A percentile compares a stretch with the other conserved stretches of the same genome.
Conservation (phyloP, 2,113 vertebrate genomes). For the Ramphastos sulfuratus region DNA sequence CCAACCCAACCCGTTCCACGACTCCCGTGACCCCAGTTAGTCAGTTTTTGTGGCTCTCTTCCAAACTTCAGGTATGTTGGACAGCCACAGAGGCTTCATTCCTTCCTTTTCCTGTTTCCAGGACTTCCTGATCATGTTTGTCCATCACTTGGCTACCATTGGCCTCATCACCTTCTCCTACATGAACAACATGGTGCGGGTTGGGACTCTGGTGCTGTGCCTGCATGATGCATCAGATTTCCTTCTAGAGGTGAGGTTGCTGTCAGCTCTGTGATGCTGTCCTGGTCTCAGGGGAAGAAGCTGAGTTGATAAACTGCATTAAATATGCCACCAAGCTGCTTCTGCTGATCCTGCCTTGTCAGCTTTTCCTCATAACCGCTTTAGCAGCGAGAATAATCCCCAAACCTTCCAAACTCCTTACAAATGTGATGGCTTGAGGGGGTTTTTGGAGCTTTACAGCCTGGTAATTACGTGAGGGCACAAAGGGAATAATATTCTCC, state of each 20-base stretch:
- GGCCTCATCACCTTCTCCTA: constrained; percentile 93
- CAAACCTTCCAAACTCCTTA: background rate
- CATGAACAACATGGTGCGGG: constrained; percentile 92
- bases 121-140: constrained; percentile 97
- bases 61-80: background rate
- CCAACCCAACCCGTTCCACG: no score
- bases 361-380: constrained; percentile 13
- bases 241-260: constrained; percentile 86
- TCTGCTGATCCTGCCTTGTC: constrained; percentile 26
- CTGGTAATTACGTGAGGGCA: background rate
- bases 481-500: background rate
- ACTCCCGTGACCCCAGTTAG: background rate
- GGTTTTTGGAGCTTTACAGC: background rate
- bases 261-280: background rate
- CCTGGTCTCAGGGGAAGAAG: background rate
- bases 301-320: background rate
- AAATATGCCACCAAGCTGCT: background rate
- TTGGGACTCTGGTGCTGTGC: constrained; percentile 89
- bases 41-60: background rate
- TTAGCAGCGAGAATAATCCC: background rate
- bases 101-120: constrained; percentile 32
- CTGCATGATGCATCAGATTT: constrained; percentile 92
- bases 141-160: constrained; percentile 91
- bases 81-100: background rate
- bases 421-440: background rate